Percentiles rank a stretch among this genome's conserved stretches.
phyloP scores from a whole-genome alignment of 23 tunicate species.

The Trididemnum clinides region DNA sequence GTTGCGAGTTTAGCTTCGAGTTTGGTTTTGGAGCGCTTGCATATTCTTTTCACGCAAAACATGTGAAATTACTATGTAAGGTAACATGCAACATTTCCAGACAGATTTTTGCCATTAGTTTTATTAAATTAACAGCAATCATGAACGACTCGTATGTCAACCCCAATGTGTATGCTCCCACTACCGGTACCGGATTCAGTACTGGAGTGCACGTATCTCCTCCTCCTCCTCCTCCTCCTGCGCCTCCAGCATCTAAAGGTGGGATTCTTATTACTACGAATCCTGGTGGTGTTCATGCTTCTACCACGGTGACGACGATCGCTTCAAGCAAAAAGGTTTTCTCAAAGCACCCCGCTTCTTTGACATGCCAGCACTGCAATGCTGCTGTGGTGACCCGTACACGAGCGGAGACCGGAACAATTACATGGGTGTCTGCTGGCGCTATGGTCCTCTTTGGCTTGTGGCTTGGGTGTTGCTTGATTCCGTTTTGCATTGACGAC shows the following conservation, averaged over 20 bases:
- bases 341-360: not conserved
- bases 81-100: too few species aligned
- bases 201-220: not conserved
- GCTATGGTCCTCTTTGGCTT: not conserved
- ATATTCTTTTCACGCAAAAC: too few species aligned
- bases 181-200: not conserved
- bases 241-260: not conserved
- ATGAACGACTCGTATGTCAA: too few species aligned
- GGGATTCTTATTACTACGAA: not conserved
- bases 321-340: not conserved
- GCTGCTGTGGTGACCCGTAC: not conserved
- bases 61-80: too few species aligned
- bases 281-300: not conserved
- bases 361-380: not conserved
- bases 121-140: too few species aligned
- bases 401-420: not conserved
- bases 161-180: too few species aligned
- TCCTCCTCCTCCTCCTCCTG: not conserved
- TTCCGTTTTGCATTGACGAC: not conserved
- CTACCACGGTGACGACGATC: not conserved
- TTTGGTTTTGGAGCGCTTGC: too few species aligned
- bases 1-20: too few species aligned
- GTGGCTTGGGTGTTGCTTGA: slow-evolving; percentile 8
- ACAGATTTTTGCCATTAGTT: too few species aligned
- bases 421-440: not conserved